Percentiles rank a stretch among this genome's conserved stretches.
Conservation (phyloP, 1,140 invertebrate genomes). For the Metopolophium dirhodum region DNA sequence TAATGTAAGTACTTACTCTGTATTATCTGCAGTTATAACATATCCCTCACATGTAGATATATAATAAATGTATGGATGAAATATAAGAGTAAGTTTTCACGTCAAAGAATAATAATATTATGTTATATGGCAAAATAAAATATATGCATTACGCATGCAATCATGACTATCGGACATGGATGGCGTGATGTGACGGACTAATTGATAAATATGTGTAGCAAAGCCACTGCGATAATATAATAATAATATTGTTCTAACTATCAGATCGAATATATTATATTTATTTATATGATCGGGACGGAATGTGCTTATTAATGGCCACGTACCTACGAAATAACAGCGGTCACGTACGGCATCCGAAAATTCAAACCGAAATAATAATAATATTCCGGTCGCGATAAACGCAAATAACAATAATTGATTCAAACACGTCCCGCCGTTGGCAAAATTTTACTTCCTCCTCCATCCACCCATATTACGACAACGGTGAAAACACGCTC, state of each 20-base stretch:
- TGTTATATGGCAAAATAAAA: neutral
- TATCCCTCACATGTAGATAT: neutral
- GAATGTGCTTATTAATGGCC: neutral
- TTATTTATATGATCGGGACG: neutral
- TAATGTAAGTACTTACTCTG: neutral
- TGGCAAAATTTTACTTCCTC: neutral
- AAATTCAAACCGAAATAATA: neutral
- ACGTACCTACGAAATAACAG: neutral
- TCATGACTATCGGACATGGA: neutral
- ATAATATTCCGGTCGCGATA: neutral
- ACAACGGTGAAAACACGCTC: neutral
- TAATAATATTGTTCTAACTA: neutral
- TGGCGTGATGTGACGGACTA: neutral
- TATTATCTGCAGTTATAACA: neutral
- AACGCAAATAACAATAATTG: constrained; percentile 23
- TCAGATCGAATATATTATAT: neutral
- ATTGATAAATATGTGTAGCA: neutral
- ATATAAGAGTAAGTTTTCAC: neutral
- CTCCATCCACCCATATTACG: neutral
- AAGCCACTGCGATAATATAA: neutral
- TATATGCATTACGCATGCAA: neutral
- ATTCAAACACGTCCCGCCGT: neutral
- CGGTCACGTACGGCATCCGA: neutral
- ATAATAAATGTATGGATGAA: neutral
- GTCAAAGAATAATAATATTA: neutral